Evolutionary conservation across 2,113 vertebrate species (phyloP).

Genomic region (Odontophorus gujanensis): DNA sequence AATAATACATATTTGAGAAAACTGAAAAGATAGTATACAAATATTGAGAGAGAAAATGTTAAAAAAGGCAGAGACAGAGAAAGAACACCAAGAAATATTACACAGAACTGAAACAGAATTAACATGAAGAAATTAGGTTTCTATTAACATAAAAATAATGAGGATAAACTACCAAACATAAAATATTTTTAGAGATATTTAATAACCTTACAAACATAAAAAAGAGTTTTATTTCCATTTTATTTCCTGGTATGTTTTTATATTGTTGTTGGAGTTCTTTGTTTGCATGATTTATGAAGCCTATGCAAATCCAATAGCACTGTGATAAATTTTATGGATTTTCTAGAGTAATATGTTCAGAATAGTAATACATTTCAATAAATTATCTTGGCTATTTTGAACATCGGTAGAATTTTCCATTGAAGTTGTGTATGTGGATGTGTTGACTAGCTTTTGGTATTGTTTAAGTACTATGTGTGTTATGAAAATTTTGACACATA

Average conservation of each 20-base stretch:
- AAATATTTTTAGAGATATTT: background rate
- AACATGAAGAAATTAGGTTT: background rate
- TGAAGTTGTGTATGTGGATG: background rate
- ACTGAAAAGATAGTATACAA: background rate
- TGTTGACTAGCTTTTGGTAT: background rate
- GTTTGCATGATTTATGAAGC: background rate
- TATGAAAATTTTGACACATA: background rate
- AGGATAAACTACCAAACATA: background rate
- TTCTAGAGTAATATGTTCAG: background rate
- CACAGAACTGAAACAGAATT: background rate
- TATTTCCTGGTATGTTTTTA: fast-evolving
- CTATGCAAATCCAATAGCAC: background rate
- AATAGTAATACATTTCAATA: background rate
- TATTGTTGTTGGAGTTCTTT: background rate
- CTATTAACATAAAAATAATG: background rate
- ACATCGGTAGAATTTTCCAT: background rate
- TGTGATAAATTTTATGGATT: background rate
- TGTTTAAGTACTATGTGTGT: background rate
- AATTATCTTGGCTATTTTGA: background rate
- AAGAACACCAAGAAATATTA: background rate
- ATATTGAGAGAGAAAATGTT: background rate
- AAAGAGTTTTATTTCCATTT: background rate
- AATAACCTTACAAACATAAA: fast-evolving
- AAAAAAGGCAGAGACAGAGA: background rate
- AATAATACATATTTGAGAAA: background rate